Evolutionary conservation across 2,888 invertebrate species (phyloP).

Genomic region (Athetis lepigone): DNA sequence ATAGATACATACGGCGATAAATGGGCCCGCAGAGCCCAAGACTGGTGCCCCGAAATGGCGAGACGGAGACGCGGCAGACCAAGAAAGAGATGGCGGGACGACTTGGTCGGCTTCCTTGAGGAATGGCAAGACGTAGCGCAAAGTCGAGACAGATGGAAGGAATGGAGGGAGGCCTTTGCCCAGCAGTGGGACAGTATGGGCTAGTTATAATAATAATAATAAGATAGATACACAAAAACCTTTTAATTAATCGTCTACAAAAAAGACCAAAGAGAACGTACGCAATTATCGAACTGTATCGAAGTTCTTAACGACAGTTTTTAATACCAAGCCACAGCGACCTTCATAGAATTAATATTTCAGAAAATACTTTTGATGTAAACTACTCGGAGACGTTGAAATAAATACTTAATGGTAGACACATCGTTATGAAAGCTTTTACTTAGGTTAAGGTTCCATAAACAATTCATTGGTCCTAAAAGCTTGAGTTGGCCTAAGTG

Average conservation of each 20-base stretch:
- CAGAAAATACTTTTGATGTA: slow-evolving; percentile 16
- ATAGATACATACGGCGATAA: no score
- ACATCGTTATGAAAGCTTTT: slow-evolving; percentile 41
- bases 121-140: no score
- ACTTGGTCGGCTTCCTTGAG: no score
- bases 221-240: no score
- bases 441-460: slow-evolving; percentile 38
- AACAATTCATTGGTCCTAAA: slow-evolving; percentile 55
- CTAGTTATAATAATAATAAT: no score
- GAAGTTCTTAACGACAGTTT: slow-evolving; percentile 10
- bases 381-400: slow-evolving; percentile 31
- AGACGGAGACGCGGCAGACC: no score
- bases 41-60: no score
- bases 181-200: no score
- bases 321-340: not conserved
- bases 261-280: slow-evolving; percentile 14
- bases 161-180: no score
- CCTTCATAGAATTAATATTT: slow-evolving; percentile 14
- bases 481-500: slow-evolving; percentile 21
- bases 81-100: no score
- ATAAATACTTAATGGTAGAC: slow-evolving; percentile 46
- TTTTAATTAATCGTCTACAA: not conserved
- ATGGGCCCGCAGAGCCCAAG: no score
- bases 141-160: no score
- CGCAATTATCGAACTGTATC: slow-evolving; percentile 23